Evolutionary conservation across 1,140 invertebrate genomes (phyloP).

Genomic region (Leptinotarsa undecemlineata): DNA sequence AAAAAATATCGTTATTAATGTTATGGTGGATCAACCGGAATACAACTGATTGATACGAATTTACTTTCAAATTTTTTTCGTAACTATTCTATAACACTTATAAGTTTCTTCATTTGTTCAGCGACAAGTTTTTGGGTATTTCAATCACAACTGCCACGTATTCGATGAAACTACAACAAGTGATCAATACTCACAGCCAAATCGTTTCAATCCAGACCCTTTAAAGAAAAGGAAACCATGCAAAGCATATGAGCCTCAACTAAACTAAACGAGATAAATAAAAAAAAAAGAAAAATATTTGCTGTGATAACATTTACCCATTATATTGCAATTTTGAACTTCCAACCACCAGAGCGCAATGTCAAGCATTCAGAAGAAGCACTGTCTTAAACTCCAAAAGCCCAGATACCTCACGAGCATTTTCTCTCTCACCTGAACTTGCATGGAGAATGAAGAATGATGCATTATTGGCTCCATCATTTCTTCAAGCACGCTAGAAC

Average conservation of each 20-base stretch:
- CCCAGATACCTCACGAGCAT: conserved; percentile 44
- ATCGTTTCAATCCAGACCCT: not conserved
- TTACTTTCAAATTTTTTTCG: too few relatives aligned
- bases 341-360: not conserved
- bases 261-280: not conserved
- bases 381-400: conserved; percentile 47
- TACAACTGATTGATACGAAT: too few relatives aligned
- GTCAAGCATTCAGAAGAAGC: conserved; percentile 41
- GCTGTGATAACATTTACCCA: not conserved
- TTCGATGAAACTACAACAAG: too few relatives aligned
- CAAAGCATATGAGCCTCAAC: not conserved
- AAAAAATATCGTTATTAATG: too few relatives aligned
- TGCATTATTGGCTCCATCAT: conserved; percentile 59
- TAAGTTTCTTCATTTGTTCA: too few relatives aligned
- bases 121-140: too few relatives aligned
- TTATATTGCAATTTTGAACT: not conserved
- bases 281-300: conserved; percentile 1
- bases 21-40: too few relatives aligned
- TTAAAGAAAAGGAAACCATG: not conserved
- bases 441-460: conserved; percentile 53
- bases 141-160: too few relatives aligned
- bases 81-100: too few relatives aligned
- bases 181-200: conserved; percentile 5
- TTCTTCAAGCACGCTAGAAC: conserved; percentile 67
- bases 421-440: conserved; percentile 49